phyloP scores from a whole-genome alignment of 2,888 invertebrate genomes.

The Mimachlamys varia region DNA sequence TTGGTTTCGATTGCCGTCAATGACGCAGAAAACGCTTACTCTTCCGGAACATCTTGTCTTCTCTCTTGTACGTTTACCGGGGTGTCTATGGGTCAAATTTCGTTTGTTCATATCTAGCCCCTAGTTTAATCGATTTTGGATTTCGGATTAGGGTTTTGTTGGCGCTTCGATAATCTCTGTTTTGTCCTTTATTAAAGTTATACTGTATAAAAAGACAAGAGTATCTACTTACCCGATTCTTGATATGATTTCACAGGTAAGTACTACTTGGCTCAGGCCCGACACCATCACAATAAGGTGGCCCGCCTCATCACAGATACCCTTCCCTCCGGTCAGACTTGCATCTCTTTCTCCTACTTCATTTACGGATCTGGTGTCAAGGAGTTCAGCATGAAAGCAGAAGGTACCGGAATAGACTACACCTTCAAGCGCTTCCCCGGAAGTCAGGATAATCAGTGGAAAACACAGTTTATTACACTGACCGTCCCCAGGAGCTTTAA shows the following conservation, averaged over 20 bases:
- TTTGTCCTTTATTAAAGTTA: no score
- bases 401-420: conserved; percentile 56
- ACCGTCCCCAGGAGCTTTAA: conserved; percentile 40
- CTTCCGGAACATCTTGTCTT: no score
- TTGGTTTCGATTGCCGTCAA: no score
- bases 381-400: conserved; percentile 46
- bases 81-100: no score
- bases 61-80: no score
- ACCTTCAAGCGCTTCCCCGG: conserved; percentile 38
- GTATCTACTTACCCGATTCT: background rate
- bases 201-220: no score
- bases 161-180: no score
- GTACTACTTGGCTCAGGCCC: conserved; percentile 40
- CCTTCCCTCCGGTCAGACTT: conserved; percentile 39
- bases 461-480: conserved; percentile 32
- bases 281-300: conserved; percentile 40
- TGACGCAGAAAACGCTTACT: no score
- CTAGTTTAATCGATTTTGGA: no score
- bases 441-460: conserved; percentile 41
- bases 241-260: conserved; percentile 34
- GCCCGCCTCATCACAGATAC: conserved; percentile 23
- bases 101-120: no score
- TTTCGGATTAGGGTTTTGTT: no score
- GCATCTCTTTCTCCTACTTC: conserved; percentile 43
- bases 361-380: conserved; percentile 34